Percentiles rank a stretch among this genome's conserved stretches.
phyloP scores from a whole-genome alignment of 2,113 vertebrate species.

The Laterallus jamaicensis region DNA sequence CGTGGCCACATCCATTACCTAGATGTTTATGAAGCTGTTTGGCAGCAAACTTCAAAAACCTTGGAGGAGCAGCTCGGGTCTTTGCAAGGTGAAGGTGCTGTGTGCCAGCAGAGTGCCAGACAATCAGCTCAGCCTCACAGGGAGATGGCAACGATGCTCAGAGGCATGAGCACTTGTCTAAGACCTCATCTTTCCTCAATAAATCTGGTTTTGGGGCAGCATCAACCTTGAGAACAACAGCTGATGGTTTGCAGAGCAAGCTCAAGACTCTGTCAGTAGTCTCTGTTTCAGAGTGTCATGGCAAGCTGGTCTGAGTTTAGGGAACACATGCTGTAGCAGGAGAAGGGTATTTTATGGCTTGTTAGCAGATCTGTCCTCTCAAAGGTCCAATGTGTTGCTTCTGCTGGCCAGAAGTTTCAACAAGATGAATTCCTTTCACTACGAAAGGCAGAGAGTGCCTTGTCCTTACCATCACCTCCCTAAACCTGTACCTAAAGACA shows the following conservation, averaged over 20 bases:
- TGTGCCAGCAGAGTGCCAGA: too few species aligned
- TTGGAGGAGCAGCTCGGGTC: background rate
- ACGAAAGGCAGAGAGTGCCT: background rate
- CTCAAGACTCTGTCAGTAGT: background rate
- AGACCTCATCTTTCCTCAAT: background rate
- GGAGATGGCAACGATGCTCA: fast-evolving
- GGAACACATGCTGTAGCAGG: fast-evolving
- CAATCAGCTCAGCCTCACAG: fast-evolving
- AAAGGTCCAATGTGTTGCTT: fast-evolving
- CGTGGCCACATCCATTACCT: background rate
- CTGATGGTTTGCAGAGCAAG: background rate
- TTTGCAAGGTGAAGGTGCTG: background rate
- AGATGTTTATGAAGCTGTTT: background rate
- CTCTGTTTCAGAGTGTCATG: background rate
- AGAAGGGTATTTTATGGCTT: background rate
- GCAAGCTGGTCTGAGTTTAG: background rate
- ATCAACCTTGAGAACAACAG: background rate
- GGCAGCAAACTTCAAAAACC: background rate
- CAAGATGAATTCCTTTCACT: background rate
- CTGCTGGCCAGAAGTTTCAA: background rate
- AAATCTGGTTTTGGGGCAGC: background rate
- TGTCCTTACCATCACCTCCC: background rate
- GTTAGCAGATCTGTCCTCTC: background rate
- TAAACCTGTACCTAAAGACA: background rate
- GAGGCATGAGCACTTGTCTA: fast-evolving